Evolutionary conservation across 2,797 vertebrate species (phyloP).

Genomic region (Phoxinus dragarum): DNA sequence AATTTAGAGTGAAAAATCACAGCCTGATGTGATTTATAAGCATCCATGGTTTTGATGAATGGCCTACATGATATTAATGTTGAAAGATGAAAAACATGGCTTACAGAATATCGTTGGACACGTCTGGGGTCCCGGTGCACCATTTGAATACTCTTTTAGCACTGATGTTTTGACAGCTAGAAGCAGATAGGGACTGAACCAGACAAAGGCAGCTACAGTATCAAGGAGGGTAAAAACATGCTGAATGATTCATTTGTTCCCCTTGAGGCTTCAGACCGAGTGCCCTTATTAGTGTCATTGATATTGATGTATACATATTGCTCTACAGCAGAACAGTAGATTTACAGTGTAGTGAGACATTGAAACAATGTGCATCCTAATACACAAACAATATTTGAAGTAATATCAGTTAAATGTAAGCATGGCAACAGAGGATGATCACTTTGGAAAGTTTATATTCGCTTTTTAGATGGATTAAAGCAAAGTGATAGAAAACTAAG

Average conservation of each 20-base stretch:
- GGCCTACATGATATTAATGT: conserved; percentile 4
- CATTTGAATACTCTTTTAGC: conserved; percentile 11
- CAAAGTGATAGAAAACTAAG: background rate
- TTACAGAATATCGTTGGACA: conserved; percentile 10
- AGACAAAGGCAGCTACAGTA: conserved; percentile 15
- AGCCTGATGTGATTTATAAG: conserved; percentile 8
- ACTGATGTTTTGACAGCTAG: conserved; percentile 15
- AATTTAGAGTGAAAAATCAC: background rate
- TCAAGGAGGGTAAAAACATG: background rate
- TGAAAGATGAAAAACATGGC: conserved; percentile 21
- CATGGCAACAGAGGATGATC: background rate
- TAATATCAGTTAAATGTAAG: background rate
- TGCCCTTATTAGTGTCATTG: conserved; percentile 20
- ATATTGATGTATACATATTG: conserved; percentile 9
- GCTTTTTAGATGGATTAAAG: background rate
- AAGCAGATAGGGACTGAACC: background rate
- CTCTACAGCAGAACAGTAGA: background rate
- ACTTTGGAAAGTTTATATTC: background rate
- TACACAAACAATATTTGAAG: conserved; percentile 4
- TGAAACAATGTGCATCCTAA: background rate
- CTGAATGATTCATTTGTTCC: background rate
- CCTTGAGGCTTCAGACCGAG: background rate
- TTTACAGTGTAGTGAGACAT: background rate
- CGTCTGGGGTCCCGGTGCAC: background rate
- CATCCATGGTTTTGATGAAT: background rate